Evolutionary conservation across 2,113 vertebrate species (phyloP).

Genomic region (Poicephalus gulielmi): DNA sequence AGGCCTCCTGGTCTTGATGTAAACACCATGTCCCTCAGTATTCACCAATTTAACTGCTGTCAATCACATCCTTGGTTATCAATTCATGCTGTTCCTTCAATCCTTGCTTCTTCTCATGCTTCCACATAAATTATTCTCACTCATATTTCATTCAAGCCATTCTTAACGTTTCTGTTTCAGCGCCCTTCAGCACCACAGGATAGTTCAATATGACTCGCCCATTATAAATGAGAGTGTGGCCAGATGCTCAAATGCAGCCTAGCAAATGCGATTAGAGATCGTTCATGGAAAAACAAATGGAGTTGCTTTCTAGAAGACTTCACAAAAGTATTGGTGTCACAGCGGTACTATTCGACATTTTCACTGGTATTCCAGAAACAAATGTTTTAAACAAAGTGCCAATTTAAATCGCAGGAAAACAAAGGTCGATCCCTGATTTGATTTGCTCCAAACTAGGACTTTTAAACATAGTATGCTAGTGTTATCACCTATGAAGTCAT

Average conservation of each 20-base stretch:
- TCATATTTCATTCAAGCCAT: neutral
- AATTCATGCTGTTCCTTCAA: neutral
- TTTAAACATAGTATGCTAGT: neutral
- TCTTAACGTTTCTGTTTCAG: neutral
- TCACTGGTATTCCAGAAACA: neutral
- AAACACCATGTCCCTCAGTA: slow-evolving; percentile 25
- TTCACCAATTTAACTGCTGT: neutral
- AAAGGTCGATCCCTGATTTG: neutral
- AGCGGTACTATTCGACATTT: neutral
- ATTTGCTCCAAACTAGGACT: neutral
- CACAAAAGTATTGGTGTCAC: neutral
- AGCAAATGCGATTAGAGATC: neutral
- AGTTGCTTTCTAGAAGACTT: neutral
- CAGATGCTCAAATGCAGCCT: neutral
- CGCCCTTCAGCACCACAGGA: neutral
- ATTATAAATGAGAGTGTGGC: rapidly evolving
- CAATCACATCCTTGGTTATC: neutral
- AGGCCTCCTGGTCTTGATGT: neutral
- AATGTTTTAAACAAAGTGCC: neutral
- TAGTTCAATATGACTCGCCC: rapidly evolving
- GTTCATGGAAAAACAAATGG: neutral
- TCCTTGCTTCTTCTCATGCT: neutral
- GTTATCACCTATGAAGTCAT: neutral
- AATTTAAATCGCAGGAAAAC: neutral
- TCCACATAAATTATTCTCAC: neutral